Conservation (phyloP, 2,888 invertebrate genomes). For the Coelogynopora nodosa region DNA sequence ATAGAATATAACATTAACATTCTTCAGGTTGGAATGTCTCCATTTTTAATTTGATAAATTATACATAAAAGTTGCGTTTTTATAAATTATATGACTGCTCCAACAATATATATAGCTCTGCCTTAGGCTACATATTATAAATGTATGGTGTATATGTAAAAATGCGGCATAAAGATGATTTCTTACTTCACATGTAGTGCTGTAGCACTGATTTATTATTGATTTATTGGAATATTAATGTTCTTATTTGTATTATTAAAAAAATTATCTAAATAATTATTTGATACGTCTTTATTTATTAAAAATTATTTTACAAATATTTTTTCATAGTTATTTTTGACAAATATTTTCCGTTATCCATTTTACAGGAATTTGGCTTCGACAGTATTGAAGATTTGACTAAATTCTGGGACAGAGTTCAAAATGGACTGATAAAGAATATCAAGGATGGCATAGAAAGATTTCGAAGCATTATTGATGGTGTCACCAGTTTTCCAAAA, state of each 20-base stretch:
- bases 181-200: too few relatives aligned
- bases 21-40: conserved; percentile 49
- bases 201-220: too few relatives aligned
- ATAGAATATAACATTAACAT: conserved; percentile 52
- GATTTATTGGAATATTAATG: too few relatives aligned
- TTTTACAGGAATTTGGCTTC: conserved; percentile 15
- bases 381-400: background rate
- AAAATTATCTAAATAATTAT: too few relatives aligned
- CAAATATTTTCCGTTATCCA: background rate
- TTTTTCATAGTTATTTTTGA: background rate
- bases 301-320: background rate
- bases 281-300: background rate
- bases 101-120: too few relatives aligned
- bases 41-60: background rate
- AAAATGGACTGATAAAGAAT: conserved; percentile 27
- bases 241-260: too few relatives aligned
- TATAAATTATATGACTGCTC: too few relatives aligned
- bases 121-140: too few relatives aligned
- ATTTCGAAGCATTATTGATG: conserved; percentile 49
- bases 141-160: too few relatives aligned
- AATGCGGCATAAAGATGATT: too few relatives aligned
- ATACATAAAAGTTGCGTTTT: background rate
- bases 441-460: conserved; percentile 48
- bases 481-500: conserved; percentile 48
- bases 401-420: conserved; percentile 13